Base-by-base conservation (phyloP, 2,797 vertebrate species). In the Salmo trutta region DNA sequence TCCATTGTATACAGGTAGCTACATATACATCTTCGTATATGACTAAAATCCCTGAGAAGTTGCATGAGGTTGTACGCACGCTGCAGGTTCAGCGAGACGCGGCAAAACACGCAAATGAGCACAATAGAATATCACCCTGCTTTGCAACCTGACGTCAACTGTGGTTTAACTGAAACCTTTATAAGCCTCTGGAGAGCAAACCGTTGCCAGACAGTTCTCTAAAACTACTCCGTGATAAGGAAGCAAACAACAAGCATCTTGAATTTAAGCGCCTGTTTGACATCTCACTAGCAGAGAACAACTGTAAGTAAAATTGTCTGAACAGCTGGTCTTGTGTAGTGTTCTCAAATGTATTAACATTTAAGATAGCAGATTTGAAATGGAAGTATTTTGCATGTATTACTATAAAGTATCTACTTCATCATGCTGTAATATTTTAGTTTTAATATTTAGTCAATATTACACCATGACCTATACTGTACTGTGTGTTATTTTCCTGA, bases 101-200 rank as follows among this genome's bases (percentile, higher is more conserved):
- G 19, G 17, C 68, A n/a, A 10, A 41, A 8, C 36, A 2, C 68
- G 19, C 21, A 70, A 70, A 36, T n/a, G 1, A 29, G 1, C 27
- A 29, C 71, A 59, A 16, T 6, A 73, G 8, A 17, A 56, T 17
- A 54, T 19, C 7, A 3, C 17, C 17, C 29, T 59, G 53, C 41
- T 64, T 51, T 53, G 41, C 24, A 52, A 2, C 21, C 21, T 31
- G 74, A 67, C 84, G 88, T 88, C 83, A 87, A 19, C 17, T 80
- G 87, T 73, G 86, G 86, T 88, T 85, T 75, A 72, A 73, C 59
- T 3, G 70, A 82, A 47, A 33, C 7, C 41, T 31, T 75, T 83
- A 84, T 83, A 89, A 88, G 77, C 78, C 75, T 85, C 81, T 77
- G 67, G 69, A 75, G 75, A 81, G 74, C 56, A 77, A 59, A 70